phyloP scores from a whole-genome alignment of 1,140 invertebrate species.

The Samia ricini region DNA sequence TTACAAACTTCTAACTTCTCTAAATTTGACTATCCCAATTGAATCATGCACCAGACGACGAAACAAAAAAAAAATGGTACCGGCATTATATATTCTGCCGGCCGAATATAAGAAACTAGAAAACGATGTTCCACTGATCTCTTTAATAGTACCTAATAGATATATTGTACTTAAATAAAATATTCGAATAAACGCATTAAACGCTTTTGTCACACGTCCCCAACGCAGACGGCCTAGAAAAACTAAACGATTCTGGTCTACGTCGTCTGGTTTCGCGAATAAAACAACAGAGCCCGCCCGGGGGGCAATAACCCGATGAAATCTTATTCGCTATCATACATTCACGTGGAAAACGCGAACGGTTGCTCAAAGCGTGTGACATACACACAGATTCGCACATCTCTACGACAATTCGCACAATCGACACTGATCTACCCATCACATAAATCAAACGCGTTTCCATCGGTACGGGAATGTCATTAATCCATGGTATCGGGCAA shows the following conservation, averaged over 20 bases:
- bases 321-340: conserved; percentile 31
- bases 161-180: not conserved
- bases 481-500: no score
- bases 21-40: no score
- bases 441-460: no score
- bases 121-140: not conserved
- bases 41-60: no score
- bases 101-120: not conserved
- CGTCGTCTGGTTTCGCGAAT: not conserved
- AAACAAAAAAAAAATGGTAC: no score
- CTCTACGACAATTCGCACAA: not conserved
- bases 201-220: not conserved
- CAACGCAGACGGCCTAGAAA: not conserved
- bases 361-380: no score
- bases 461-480: no score
- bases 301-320: conserved; percentile 36
- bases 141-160: not conserved
- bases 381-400: no score
- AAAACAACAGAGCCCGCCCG: not conserved
- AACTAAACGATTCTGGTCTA: not conserved
- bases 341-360: not conserved
- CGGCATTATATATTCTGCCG: no score
- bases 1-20: no score
- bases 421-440: not conserved
- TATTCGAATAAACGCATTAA: not conserved